A percentile compares a stretch with the other conserved stretches of the same genome.
These are phyloP conservation scores for Nannospalax galili DNA, from an alignment of 2,113 vertebrate species.

Conservation along the genomic window DNA sequence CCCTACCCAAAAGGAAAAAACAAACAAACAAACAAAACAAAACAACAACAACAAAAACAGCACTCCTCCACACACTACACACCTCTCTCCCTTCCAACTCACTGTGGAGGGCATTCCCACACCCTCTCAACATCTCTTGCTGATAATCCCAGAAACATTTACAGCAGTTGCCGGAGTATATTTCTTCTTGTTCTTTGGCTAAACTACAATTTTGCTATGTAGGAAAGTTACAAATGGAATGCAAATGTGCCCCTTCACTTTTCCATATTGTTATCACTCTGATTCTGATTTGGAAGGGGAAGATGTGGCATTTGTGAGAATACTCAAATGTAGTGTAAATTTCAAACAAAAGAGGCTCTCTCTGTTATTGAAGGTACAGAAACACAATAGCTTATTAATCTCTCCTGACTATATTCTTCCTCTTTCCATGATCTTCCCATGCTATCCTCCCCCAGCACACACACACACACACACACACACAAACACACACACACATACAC, in stretches of 20 bases:
- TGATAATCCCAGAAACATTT: slow-evolving; percentile 75
- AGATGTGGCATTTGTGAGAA: slow-evolving; percentile 67
- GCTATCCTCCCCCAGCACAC: not conserved
- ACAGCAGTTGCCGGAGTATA: slow-evolving; percentile 63
- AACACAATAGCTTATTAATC: slow-evolving; percentile 79
- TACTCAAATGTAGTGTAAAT: slow-evolving; percentile 76
- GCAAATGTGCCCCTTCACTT: slow-evolving; percentile 76
- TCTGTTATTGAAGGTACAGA: slow-evolving; percentile 74
- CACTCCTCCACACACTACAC: too few relatives aligned
- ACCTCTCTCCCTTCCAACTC: slow-evolving; percentile 23
- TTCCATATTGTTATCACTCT: slow-evolving; percentile 60
- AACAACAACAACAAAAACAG: not conserved
- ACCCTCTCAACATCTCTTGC: slow-evolving; percentile 76
- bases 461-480: not conserved
- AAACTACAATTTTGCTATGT: slow-evolving; percentile 83
- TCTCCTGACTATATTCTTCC: slow-evolving; percentile 61
- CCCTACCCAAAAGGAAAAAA: not conserved
- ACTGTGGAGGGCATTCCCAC: slow-evolving; percentile 6
- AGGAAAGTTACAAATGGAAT: slow-evolving; percentile 84
- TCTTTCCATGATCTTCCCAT: slow-evolving; percentile 53
- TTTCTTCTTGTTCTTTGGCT: slow-evolving; percentile 60
- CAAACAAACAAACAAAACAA: not conserved
- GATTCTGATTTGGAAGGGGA: slow-evolving; percentile 68
- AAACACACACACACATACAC: too few relatives aligned
- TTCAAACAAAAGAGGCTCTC: slow-evolving; percentile 78